Conservation (phyloP, 2,888 invertebrate species). For the Melinaea marsaeus region DNA sequence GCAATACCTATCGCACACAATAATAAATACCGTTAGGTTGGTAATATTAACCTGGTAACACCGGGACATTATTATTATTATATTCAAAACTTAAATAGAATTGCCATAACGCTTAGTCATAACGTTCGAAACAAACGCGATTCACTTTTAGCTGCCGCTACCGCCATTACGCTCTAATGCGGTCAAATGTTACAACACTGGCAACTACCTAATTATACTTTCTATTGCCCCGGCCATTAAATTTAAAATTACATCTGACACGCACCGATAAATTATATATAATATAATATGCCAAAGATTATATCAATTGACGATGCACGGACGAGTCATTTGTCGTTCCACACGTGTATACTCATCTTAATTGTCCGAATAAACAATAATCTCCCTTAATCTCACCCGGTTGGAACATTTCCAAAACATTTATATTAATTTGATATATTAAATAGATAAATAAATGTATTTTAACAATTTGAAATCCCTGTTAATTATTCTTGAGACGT, state of each 20-base stretch:
- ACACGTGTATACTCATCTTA: slow-evolving; percentile 3
- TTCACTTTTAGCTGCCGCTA: slow-evolving; percentile 38
- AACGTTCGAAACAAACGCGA: slow-evolving; percentile 53
- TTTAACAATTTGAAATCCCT: neutral
- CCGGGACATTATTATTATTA: slow-evolving; percentile 19
- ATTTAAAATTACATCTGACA: slow-evolving; percentile 36
- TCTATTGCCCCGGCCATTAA: slow-evolving; percentile 48
- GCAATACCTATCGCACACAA: slow-evolving; percentile 11
- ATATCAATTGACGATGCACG: slow-evolving; percentile 16
- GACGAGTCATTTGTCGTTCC: slow-evolving; percentile 15
- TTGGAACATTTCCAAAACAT: neutral
- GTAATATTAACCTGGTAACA: slow-evolving; percentile 12
- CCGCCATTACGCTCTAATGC: slow-evolving; percentile 46
- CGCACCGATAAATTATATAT: slow-evolving; percentile 30
- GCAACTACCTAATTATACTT: slow-evolving; percentile 51
- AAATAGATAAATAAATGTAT: neutral
- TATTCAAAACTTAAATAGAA: slow-evolving; percentile 55
- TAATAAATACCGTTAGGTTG: no score
- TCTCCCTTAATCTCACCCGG: neutral
- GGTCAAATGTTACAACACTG: slow-evolving; percentile 49
- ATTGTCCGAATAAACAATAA: slow-evolving; percentile 1
- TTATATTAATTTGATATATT: neutral
- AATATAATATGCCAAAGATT: slow-evolving; percentile 22
- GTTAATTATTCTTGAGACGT: neutral
- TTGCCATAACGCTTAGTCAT: slow-evolving; percentile 60